Evolutionary conservation across 2,888 invertebrate species (phyloP).

Genomic region (Tridacna crocea): DNA sequence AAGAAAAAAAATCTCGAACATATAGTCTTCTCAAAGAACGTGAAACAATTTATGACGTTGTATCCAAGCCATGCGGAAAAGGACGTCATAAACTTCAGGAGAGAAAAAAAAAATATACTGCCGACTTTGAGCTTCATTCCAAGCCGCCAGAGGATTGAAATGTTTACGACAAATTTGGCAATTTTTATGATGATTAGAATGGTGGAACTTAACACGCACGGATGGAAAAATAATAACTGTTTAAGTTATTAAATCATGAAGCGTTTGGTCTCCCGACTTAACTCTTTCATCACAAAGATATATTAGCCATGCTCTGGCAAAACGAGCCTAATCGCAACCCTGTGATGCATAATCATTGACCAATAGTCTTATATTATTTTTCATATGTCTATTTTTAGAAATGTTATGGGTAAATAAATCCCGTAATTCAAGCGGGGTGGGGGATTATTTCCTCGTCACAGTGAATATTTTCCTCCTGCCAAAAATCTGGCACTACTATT

Average conservation of each 20-base stretch:
- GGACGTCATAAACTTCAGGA: conserved; percentile 29
- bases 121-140: conserved; percentile 31
- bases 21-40: neutral
- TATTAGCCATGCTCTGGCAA: no score
- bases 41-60: conserved; percentile 39
- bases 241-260: neutral
- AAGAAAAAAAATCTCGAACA: neutral
- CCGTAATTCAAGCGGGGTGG: no score
- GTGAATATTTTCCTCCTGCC: no score
- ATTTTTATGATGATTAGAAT: conserved; percentile 25
- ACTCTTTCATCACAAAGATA: no score
- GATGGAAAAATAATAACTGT: conserved; percentile 12
- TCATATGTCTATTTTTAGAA: no score
- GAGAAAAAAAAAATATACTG: conserved; percentile 9
- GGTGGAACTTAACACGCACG: conserved; percentile 12
- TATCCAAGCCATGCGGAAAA: conserved; percentile 25
- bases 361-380: no score
- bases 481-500: no score
- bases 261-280: neutral
- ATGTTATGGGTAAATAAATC: no score
- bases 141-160: conserved; percentile 30
- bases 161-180: conserved; percentile 44
- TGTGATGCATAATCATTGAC: no score
- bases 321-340: no score
- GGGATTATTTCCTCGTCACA: no score